Conservation (phyloP, 2,888 invertebrate genomes). For the Nymphalis urticae region DNA sequence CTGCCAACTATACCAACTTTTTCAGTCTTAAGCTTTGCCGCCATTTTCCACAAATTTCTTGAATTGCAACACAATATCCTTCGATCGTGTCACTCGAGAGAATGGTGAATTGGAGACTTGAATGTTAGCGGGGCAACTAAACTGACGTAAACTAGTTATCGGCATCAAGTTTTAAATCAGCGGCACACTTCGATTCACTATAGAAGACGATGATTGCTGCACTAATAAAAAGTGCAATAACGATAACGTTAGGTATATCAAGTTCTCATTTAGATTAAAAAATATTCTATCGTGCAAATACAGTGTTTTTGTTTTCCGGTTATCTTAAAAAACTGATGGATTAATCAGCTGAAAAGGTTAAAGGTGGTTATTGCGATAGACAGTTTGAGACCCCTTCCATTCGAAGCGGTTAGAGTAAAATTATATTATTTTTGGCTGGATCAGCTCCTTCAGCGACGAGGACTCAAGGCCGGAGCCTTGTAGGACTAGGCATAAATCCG, state of each 20-base stretch:
- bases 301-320: too few relatives aligned
- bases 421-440: too few relatives aligned
- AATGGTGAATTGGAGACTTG: constrained; percentile 24
- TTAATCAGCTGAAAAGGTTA: too few relatives aligned
- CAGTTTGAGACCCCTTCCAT: too few relatives aligned
- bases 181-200: constrained; percentile 8
- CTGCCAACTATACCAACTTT: constrained; percentile 90
- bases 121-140: constrained; percentile 23
- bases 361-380: too few relatives aligned
- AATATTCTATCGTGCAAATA: too few relatives aligned
- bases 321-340: too few relatives aligned
- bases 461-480: too few relatives aligned
- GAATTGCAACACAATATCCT: constrained; percentile 31
- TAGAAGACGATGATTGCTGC: constrained; percentile 1
- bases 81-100: constrained; percentile 21
- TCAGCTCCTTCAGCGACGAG: too few relatives aligned
- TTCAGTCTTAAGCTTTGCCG: constrained; percentile 71
- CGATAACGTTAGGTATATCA: not conserved
- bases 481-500: too few relatives aligned
- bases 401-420: too few relatives aligned
- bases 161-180: constrained; percentile 31
- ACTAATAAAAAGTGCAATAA: constrained; percentile 3
- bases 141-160: constrained; percentile 36
- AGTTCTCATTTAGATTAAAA: too few relatives aligned
- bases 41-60: constrained; percentile 49